A percentile compares a stretch with the other conserved stretches of the same genome.
Evolutionary conservation across 2,113 vertebrate species (phyloP).

Genomic region (Coregonus clupeaformis): DNA sequence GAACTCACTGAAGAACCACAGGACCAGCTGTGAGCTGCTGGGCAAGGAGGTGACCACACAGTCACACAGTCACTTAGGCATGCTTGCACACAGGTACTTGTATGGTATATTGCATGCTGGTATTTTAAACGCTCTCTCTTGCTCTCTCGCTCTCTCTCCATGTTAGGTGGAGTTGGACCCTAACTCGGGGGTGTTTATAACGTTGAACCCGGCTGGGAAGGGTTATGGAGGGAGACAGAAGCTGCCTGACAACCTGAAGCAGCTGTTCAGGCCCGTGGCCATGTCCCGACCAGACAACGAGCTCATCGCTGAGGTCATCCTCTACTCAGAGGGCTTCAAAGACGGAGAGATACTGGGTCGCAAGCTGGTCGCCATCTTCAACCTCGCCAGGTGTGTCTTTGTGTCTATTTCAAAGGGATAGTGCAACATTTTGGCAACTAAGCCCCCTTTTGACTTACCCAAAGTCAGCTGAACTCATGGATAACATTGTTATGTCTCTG

Average conservation of each 20-base stretch:
- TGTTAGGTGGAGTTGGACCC: constrained; percentile 90
- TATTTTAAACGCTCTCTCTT: background rate
- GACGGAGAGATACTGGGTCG: constrained; percentile 87
- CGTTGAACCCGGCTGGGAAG: constrained; percentile 96
- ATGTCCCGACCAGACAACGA: constrained; percentile 97
- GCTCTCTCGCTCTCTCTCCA: background rate
- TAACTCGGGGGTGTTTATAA: constrained; percentile 97
- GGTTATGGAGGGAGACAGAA: constrained; percentile 97
- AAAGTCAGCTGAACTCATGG: too few species aligned
- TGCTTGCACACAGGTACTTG: background rate
- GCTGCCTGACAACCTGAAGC: constrained; percentile 96
- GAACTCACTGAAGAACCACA: constrained; percentile 90
- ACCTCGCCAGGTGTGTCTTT: constrained; percentile 38
- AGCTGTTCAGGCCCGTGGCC: constrained; percentile 96
- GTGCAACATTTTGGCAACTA: too few species aligned
- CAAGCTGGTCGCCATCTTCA: constrained; percentile 94
- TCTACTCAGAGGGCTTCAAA: constrained; percentile 97
- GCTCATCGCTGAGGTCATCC: constrained; percentile 96
- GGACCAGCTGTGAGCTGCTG: constrained; percentile 84
- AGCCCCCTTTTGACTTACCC: too few species aligned
- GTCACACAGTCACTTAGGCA: background rate
- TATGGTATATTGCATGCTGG: too few species aligned
- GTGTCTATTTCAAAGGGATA: background rate
- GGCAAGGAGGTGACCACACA: constrained; percentile 83
- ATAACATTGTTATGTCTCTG: too few species aligned